Evolutionary conservation across 2,888 invertebrate species (phyloP).

Genomic region (Philereme transversata): DNA sequence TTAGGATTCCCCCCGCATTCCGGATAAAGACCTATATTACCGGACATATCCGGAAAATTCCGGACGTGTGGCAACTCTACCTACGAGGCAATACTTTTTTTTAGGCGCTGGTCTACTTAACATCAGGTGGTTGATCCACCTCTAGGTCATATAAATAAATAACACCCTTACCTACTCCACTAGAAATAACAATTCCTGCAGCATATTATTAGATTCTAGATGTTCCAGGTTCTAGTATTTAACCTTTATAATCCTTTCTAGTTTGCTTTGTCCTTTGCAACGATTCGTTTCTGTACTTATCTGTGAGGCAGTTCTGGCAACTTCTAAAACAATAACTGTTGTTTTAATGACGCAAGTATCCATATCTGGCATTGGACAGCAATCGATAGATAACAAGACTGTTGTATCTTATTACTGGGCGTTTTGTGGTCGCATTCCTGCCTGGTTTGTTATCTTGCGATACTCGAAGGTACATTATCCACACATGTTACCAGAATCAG

Average conservation of each 20-base stretch:
- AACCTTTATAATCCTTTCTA: too few species aligned
- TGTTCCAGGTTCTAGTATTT: too few species aligned
- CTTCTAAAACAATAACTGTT: slow-evolving; percentile 9
- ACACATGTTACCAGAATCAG: too few species aligned
- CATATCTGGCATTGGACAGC: slow-evolving; percentile 43
- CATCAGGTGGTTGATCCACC: too few species aligned
- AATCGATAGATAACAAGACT: slow-evolving; percentile 61
- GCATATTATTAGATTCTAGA: not conserved
- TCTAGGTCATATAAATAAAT: too few species aligned
- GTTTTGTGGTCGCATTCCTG: slow-evolving; percentile 53
- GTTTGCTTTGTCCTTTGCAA: too few species aligned
- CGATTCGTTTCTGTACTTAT: not conserved
- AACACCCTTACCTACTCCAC: not conserved
- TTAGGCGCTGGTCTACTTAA: too few species aligned
- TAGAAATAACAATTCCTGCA: not conserved
- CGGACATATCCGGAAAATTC: too few species aligned
- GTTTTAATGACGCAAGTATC: slow-evolving; percentile 16
- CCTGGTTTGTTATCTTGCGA: slow-evolving; percentile 46
- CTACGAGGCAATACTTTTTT: too few species aligned
- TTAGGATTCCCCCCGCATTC: too few species aligned
- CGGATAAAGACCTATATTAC: too few species aligned
- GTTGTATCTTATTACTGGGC: slow-evolving; percentile 63
- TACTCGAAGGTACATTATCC: slow-evolving; percentile 2
- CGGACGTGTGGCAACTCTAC: too few species aligned
- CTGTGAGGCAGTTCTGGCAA: slow-evolving; percentile 1